Evolutionary conservation across 1,140 invertebrate species (phyloP).

Genomic region (Pomacea maculata): DNA sequence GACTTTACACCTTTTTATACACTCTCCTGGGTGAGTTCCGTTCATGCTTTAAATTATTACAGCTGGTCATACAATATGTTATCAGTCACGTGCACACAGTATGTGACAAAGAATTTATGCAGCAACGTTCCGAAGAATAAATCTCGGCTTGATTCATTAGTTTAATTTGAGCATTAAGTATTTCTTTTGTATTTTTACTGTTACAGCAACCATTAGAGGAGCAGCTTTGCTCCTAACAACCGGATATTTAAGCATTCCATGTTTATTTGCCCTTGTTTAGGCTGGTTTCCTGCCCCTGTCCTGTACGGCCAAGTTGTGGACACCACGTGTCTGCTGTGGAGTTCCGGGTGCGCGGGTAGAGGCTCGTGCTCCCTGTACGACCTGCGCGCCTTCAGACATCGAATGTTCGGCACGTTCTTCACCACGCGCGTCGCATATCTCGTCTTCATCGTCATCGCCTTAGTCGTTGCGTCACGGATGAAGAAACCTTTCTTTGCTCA

Average conservation of each 20-base stretch:
- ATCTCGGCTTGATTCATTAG: too few species aligned
- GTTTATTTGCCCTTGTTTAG: constrained; percentile 19
- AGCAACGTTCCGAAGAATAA: too few species aligned
- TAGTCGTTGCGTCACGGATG: not conserved
- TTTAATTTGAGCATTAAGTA: too few species aligned
- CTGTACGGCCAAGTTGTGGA: constrained; percentile 41
- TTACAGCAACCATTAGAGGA: too few species aligned
- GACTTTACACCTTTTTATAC: constrained; percentile 31
- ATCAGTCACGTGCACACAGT: too few species aligned
- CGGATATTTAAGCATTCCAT: not conserved
- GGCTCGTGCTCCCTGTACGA: constrained; percentile 7
- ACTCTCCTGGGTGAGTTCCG: constrained; percentile 37
- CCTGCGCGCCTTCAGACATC: not conserved
- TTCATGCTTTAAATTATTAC: too few species aligned
- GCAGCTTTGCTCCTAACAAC: too few species aligned
- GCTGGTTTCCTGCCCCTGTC: constrained; percentile 46
- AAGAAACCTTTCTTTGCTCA: not conserved
- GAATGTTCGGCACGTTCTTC: not conserved
- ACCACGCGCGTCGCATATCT: not conserved
- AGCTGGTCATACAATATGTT: too few species aligned
- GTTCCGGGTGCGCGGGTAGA: constrained; percentile 2
- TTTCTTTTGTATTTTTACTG: too few species aligned
- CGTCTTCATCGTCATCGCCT: not conserved
- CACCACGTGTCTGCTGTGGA: constrained; percentile 32
- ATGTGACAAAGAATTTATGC: too few species aligned